A percentile compares a stretch with the other conserved stretches of the same genome.
Evolutionary conservation across 1,140 invertebrate genomes (phyloP).

Genomic region (Neuroterus valhalla): DNA sequence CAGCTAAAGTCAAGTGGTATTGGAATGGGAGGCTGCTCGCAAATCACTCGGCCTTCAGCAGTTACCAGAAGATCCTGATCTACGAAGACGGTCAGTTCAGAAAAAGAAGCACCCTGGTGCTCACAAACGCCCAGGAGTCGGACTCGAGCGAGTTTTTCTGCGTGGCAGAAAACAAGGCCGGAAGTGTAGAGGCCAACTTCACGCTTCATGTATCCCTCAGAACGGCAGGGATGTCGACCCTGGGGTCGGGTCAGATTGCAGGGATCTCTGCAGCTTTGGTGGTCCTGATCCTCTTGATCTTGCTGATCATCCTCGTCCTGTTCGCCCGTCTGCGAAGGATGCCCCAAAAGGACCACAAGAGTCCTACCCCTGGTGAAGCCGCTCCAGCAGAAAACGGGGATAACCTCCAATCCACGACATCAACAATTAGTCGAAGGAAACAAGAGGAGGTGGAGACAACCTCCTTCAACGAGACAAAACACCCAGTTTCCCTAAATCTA

Average conservation of each 20-base stretch:
- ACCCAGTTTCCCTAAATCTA: constrained; percentile 60
- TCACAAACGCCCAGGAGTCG: constrained; percentile 90
- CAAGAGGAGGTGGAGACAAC: constrained; percentile 67
- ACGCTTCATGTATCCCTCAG: constrained; percentile 88
- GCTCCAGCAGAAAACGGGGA: constrained; percentile 74
- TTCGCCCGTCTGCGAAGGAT: constrained; percentile 82
- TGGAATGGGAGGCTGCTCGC: constrained; percentile 87
- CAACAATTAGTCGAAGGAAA: constrained; percentile 60
- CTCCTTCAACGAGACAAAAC: constrained; percentile 65
- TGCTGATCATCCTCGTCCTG: constrained; percentile 84
- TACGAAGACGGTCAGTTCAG: constrained; percentile 83
- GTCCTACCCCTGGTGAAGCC: constrained; percentile 82
- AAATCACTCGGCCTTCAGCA: constrained; percentile 87
- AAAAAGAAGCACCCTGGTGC: constrained; percentile 86
- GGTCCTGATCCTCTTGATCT: constrained; percentile 84
- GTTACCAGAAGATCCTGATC: constrained; percentile 87
- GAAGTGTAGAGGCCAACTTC: constrained; percentile 93
- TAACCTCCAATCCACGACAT: constrained; percentile 59
- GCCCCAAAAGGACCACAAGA: constrained; percentile 84
- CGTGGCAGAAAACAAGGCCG: constrained; percentile 92
- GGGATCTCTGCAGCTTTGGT: constrained; percentile 89
- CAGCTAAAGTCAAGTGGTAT: constrained; percentile 90
- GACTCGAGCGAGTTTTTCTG: constrained; percentile 94
- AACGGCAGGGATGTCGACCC: constrained; percentile 84
- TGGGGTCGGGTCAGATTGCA: constrained; percentile 89